phyloP scores from a whole-genome alignment of 2,888 invertebrate genomes.

The Agonopterix heracliana region DNA sequence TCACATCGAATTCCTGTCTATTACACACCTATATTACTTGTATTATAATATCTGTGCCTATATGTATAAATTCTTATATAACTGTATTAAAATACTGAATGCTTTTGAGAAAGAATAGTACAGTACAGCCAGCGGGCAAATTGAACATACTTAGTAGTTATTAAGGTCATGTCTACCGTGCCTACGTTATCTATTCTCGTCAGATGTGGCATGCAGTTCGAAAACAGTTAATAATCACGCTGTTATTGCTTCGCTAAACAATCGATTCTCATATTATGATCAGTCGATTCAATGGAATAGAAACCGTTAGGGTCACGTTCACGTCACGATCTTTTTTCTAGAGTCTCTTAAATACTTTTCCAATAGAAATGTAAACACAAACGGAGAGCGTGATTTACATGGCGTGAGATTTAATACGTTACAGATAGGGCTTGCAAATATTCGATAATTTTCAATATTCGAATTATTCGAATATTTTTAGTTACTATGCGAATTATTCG shows the following conservation, averaged over 20 bases:
- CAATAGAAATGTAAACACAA: too few relatives aligned
- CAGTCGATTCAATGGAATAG: constrained; percentile 21
- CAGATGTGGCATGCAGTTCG: neutral
- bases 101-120: neutral
- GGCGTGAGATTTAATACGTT: too few relatives aligned
- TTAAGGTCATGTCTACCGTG: constrained; percentile 21
- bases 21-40: too few relatives aligned
- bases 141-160: constrained; percentile 11
- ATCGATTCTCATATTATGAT: constrained; percentile 46
- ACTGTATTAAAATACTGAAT: too few relatives aligned
- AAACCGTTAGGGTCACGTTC: constrained; percentile 56
- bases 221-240: constrained; percentile 23
- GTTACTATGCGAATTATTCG: too few relatives aligned
- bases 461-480: too few relatives aligned
- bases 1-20: too few relatives aligned
- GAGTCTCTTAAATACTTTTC: constrained; percentile 3
- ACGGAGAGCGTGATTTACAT: too few relatives aligned
- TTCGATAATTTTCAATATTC: too few relatives aligned
- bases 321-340: constrained; percentile 38
- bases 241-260: constrained; percentile 44
- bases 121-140: constrained; percentile 4
- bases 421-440: too few relatives aligned
- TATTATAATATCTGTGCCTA: too few relatives aligned
- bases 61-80: too few relatives aligned
- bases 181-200: constrained; percentile 16